A percentile compares a stretch with the other conserved stretches of the same genome.
phyloP scores from a whole-genome alignment of 2,113 vertebrate species.

The Oenanthe oenanthe region DNA sequence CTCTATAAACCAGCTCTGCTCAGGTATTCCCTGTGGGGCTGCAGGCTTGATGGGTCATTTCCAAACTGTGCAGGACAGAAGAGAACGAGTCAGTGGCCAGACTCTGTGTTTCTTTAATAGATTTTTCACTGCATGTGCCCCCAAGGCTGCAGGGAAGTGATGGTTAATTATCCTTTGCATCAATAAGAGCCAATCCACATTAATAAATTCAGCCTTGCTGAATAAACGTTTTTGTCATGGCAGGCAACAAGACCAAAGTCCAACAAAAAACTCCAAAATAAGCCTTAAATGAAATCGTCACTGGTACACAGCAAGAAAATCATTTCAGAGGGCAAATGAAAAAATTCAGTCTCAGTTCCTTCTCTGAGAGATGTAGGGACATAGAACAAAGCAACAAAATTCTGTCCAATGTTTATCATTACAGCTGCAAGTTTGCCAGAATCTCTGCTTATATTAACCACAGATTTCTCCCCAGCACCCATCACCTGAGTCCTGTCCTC shows the following conservation, averaged over 20 bases:
- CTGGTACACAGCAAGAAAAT: neutral
- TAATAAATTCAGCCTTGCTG: neutral
- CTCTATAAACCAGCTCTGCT: constrained; percentile 63
- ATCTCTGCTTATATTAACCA: neutral
- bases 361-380: neutral
- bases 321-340: neutral
- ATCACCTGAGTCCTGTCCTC: neutral
- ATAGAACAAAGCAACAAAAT: neutral
- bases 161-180: neutral
- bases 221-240: neutral
- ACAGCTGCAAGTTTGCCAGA: neutral
- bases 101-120: neutral
- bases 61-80: constrained; percentile 72
- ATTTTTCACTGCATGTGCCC: neutral
- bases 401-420: neutral
- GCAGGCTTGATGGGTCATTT: constrained; percentile 71
- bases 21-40: constrained; percentile 38
- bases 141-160: neutral
- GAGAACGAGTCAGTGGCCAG: neutral
- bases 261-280: neutral
- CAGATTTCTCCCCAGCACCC: neutral
- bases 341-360: neutral
- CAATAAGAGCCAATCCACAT: neutral
- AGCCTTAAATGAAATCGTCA: neutral
- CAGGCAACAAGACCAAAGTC: neutral